Conservation (phyloP, 2,113 vertebrate genomes). For the Ursus arctos region DNA sequence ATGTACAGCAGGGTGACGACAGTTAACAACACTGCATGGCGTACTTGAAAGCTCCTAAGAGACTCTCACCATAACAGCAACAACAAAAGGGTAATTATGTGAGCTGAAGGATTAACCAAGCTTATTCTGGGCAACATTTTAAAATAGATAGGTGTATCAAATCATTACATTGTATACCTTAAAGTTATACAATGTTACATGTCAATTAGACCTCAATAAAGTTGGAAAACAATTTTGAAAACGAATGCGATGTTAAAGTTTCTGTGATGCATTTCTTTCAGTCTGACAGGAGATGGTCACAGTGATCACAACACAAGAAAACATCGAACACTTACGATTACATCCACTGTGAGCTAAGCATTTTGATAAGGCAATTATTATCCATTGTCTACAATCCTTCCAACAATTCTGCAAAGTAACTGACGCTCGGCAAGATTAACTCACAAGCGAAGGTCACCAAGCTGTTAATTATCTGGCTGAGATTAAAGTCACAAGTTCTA, state of each 20-base stretch:
- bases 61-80: not conserved
- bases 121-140: not conserved
- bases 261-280: not conserved
- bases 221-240: not conserved
- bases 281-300: not conserved
- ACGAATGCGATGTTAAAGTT: not conserved
- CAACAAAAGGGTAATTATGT: not conserved
- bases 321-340: not conserved
- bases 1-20: not conserved
- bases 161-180: not conserved
- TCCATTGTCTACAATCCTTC: not conserved
- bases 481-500: constrained; percentile 13
- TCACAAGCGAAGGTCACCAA: not conserved
- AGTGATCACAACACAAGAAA: not conserved
- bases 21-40: not conserved
- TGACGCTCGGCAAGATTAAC: not conserved
- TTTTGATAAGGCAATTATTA: not conserved
- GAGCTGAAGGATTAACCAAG: not conserved
- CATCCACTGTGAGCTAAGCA: not conserved
- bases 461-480: not conserved
- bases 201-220: not conserved
- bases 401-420: not conserved
- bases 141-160: not conserved
- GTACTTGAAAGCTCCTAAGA: not conserved
- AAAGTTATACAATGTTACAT: not conserved